phyloP scores from a whole-genome alignment of 2,888 invertebrate genomes.

The Oegoconia quadripuncta region DNA sequence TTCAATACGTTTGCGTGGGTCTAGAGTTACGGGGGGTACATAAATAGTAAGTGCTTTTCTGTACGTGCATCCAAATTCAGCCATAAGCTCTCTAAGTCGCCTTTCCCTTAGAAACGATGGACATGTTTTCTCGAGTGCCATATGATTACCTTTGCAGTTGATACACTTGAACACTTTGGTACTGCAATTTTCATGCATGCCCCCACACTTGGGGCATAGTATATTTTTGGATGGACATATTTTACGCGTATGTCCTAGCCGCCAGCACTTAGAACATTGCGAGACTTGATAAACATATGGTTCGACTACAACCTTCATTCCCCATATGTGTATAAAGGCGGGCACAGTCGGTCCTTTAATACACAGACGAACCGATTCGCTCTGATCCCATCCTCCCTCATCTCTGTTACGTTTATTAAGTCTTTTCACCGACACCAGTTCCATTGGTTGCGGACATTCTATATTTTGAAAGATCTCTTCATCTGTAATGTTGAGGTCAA shows the following conservation, averaged over 20 bases:
- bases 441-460: too few species aligned
- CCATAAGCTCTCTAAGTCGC: conserved; percentile 12
- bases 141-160: conserved; percentile 15
- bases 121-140: conserved; percentile 12
- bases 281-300: conserved; percentile 21
- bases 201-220: conserved; percentile 19
- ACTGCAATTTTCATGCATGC: conserved; percentile 16
- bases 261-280: conserved; percentile 24
- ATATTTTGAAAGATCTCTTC: too few species aligned
- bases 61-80: conserved; percentile 17
- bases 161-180: conserved; percentile 10
- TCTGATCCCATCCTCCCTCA: too few species aligned
- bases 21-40: neutral
- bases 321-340: too few species aligned
- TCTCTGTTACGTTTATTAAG: too few species aligned
- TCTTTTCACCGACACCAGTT: too few species aligned
- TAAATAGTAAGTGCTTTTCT: conserved; percentile 9
- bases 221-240: conserved; percentile 16
- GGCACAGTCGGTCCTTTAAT: too few species aligned
- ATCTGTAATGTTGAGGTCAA: too few species aligned
- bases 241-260: conserved; percentile 12
- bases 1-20: neutral
- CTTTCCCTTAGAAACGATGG: conserved; percentile 17
- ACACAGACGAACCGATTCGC: too few species aligned
- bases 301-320: too few species aligned